Evolutionary conservation across 2,113 vertebrate genomes (phyloP).

Genomic region (Cheirogaleus medius): DNA sequence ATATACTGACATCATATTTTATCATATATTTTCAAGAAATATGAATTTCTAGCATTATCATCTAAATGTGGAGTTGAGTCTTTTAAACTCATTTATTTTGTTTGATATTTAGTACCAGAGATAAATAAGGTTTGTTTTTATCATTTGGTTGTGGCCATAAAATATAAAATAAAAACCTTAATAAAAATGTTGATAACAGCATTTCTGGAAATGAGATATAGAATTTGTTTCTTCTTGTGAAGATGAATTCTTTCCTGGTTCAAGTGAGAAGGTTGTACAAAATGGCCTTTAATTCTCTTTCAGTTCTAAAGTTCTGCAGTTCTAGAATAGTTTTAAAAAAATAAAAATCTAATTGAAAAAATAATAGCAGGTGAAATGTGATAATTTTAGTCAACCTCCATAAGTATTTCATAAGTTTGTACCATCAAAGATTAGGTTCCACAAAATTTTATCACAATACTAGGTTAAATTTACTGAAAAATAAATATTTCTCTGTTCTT

Average conservation of each 20-base stretch:
- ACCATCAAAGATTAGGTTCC: neutral
- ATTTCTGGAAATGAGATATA: neutral
- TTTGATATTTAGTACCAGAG: neutral
- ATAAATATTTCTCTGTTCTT: neutral
- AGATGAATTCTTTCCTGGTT: neutral
- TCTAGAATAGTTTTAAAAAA: neutral
- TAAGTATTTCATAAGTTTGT: neutral
- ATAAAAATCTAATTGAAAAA: neutral
- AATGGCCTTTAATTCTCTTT: neutral
- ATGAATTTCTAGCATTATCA: neutral
- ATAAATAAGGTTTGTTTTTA: neutral
- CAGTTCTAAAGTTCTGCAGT: neutral
- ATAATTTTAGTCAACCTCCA: neutral
- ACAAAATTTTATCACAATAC: neutral
- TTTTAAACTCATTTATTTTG: neutral
- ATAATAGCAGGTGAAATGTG: neutral
- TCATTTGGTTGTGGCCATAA: neutral
- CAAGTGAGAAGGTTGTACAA: neutral
- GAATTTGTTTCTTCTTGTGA: neutral
- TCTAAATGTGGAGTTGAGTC: neutral
- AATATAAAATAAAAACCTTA: constrained; percentile 13
- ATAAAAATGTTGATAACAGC: neutral
- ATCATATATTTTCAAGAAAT: neutral
- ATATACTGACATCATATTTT: too few species aligned
- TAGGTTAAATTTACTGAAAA: neutral